Conservation (phyloP, 2,888 invertebrate species). For the Lochmaea capreae region DNA sequence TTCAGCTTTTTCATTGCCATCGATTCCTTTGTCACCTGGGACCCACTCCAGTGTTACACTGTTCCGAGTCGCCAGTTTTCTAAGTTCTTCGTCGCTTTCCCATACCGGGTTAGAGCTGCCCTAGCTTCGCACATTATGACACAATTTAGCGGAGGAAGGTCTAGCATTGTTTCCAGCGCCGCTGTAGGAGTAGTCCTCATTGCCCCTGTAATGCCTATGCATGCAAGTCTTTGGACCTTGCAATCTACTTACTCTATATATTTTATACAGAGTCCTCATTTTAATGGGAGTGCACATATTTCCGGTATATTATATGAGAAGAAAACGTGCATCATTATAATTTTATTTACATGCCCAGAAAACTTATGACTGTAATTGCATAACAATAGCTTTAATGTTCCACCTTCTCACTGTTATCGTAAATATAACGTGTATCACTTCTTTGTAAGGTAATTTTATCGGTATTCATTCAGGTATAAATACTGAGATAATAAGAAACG, state of each 20-base stretch:
- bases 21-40: too few relatives aligned
- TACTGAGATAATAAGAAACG: slow-evolving; percentile 9
- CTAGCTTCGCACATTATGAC: too few relatives aligned
- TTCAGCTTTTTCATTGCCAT: too few relatives aligned
- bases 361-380: background rate
- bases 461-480: slow-evolving; percentile 15
- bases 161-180: too few relatives aligned
- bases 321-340: background rate
- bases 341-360: slow-evolving; percentile 2
- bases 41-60: too few relatives aligned
- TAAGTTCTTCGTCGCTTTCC: too few relatives aligned
- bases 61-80: too few relatives aligned
- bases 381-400: slow-evolving; percentile 7
- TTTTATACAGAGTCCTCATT: background rate
- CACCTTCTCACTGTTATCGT: slow-evolving; percentile 4
- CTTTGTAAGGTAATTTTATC: slow-evolving; percentile 11
- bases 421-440: background rate
- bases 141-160: too few relatives aligned
- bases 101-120: too few relatives aligned
- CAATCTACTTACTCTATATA: background rate
- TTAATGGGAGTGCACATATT: background rate
- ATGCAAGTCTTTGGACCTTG: too few relatives aligned
- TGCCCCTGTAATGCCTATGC: too few relatives aligned
- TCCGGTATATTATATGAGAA: background rate
- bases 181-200: too few relatives aligned